These are phyloP conservation scores for Gymnocheta viridis DNA, from an alignment of 2,888 invertebrate species.

Conservation along the genomic window DNA sequence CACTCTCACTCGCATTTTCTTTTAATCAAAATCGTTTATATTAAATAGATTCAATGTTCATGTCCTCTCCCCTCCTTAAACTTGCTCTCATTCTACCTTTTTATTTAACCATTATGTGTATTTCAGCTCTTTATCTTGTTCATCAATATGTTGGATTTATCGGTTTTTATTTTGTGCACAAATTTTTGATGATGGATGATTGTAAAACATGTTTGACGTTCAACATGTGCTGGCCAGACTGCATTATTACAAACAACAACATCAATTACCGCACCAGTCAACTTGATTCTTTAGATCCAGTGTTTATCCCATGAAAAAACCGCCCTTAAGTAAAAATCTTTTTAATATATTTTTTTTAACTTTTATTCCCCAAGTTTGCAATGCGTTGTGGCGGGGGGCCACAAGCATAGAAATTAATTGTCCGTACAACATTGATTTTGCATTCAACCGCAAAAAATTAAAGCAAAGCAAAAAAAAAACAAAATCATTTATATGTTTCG, in stretches of 20 bases:
- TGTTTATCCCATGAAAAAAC: not conserved
- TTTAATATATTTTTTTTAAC: not conserved
- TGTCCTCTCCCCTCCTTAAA: too few species aligned
- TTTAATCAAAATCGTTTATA: slow-evolving; percentile 18
- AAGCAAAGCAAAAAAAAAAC: not conserved
- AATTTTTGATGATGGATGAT: slow-evolving; percentile 67
- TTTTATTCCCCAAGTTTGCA: not conserved
- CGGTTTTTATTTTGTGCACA: slow-evolving; percentile 10
- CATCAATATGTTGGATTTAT: slow-evolving; percentile 65
- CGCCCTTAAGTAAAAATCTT: slow-evolving; percentile 43
- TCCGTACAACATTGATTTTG: slow-evolving; percentile 71
- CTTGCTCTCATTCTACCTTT: not conserved
- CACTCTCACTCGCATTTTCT: not conserved
- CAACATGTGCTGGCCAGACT: slow-evolving; percentile 68
- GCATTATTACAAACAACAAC: slow-evolving; percentile 60
- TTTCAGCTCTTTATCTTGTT: slow-evolving; percentile 45
- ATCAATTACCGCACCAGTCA: slow-evolving; percentile 68
- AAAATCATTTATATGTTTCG: slow-evolving; percentile 19
- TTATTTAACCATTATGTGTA: slow-evolving; percentile 18
- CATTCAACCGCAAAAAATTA: slow-evolving; percentile 58
- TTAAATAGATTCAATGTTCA: slow-evolving; percentile 4
- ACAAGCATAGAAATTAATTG: slow-evolving; percentile 69
- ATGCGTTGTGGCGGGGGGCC: slow-evolving; percentile 11
- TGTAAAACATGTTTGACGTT: slow-evolving; percentile 54
- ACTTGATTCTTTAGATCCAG: slow-evolving; percentile 28